A percentile compares a stretch with the other conserved stretches of the same genome.
phyloP scores from a whole-genome alignment of 2,113 vertebrate genomes.

The Burhinus oedicnemus region DNA sequence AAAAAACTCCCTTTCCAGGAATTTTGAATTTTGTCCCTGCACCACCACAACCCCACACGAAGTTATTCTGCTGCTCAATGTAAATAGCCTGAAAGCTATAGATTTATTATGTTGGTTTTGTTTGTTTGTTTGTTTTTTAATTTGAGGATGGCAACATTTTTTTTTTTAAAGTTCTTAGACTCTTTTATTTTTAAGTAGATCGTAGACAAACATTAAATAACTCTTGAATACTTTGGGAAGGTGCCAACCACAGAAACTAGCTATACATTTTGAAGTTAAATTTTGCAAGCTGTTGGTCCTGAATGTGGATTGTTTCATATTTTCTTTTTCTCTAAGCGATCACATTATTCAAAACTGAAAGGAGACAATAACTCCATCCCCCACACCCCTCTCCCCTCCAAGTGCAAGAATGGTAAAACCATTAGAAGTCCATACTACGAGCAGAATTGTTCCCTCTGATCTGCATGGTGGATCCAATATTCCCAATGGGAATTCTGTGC shows the following conservation, averaged over 20 bases:
- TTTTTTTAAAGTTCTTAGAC: neutral
- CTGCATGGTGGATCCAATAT: neutral
- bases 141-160: neutral
- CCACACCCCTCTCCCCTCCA: neutral
- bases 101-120: neutral
- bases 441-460: constrained; percentile 12
- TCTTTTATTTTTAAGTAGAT: neutral
- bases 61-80: neutral
- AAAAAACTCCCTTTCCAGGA: neutral
- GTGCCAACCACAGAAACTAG: neutral
- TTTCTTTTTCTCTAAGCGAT: neutral
- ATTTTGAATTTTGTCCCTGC: neutral
- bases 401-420: neutral
- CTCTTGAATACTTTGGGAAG: neutral
- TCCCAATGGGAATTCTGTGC: constrained; percentile 2
- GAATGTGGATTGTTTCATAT: neutral
- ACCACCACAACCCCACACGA: neutral
- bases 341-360: neutral
- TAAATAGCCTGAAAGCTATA: neutral
- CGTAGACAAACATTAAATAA: neutral
- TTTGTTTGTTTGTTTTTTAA: neutral
- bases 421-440: neutral
- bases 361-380: neutral
- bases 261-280: neutral
- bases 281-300: neutral